Evolutionary conservation across 2,888 invertebrate genomes (phyloP), one percentile per base, ranked within the genome.

Genomic region (Caenorhabditis sp.): DNA sequence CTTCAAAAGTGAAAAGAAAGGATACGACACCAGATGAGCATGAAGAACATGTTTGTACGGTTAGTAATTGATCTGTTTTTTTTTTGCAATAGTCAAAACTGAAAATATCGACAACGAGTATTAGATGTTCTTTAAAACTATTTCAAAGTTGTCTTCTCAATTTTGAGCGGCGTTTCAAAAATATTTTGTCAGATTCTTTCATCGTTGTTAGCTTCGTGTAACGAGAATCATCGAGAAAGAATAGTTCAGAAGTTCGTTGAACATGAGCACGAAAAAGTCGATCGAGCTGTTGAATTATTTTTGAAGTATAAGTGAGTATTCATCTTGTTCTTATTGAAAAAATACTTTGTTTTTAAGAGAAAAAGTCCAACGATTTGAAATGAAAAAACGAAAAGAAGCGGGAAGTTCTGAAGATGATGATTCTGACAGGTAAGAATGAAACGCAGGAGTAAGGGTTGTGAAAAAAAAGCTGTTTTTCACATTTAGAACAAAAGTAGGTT

Each of bases 231-330:
- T 85, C 90, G 95, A 36, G 94, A 95, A 88, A 90, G 99, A 69
- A 90, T 99, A 63, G 89, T 99, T 19, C 93, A 93, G 81, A 99
- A 99, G 90, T 99, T 99, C 88, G 93, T 93, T 0, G 99, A 99
- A 89, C 96, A 96, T 87, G 97, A 99, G 88, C 93, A 95, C 84
- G 97, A 97, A 89, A 99, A 99, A 87, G 95, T 99, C 0, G 99
- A 99, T 89, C 90, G 99, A 73, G 90, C 99, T 54, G 90, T 99
- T 88, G 99, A 99, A 89, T 90, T 99, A 75, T 97, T 99, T 89
- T 94, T 97, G 87, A 96, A 97, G 88, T 99, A 87, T 72, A 81
- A 68, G 83, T 81, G 21, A 62, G 60, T 5, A 49, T 61, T 27
- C 50, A 21, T 43, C 6, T 31, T 24, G 6, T 50, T 61, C n/a